Evolutionary conservation across 2,797 vertebrate species (phyloP).

Genomic region (Triplophysa bombifrons): DNA sequence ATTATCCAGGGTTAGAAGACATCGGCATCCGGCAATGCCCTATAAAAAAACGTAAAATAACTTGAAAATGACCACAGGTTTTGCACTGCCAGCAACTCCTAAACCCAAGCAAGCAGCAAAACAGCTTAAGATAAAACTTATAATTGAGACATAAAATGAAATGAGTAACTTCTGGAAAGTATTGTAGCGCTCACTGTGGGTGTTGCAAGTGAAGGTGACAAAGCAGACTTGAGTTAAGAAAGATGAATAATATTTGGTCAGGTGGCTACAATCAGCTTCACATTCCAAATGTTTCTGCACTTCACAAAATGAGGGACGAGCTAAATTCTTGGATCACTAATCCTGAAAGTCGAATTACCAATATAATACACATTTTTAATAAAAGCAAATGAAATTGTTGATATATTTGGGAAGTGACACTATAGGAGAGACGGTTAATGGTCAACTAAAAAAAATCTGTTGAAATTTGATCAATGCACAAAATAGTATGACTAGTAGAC

Average conservation of each 20-base stretch:
- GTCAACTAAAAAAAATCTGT: too few species aligned
- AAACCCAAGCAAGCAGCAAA: too few species aligned
- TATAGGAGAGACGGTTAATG: too few species aligned
- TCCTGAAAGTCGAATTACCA: neutral
- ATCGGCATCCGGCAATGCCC: neutral
- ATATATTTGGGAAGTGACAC: too few species aligned
- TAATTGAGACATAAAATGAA: slow-evolving; percentile 29
- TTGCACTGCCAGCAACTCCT: neutral
- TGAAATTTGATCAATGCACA: too few species aligned
- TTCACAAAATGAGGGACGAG: neutral
- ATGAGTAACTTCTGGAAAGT: slow-evolving; percentile 44
- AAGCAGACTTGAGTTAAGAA: slow-evolving; percentile 46
- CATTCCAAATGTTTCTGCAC: slow-evolving; percentile 28
- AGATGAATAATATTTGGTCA: slow-evolving; percentile 59
- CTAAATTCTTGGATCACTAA: neutral
- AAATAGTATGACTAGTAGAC: neutral
- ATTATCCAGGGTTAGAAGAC: slow-evolving; percentile 6
- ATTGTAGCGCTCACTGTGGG: slow-evolving; percentile 1
- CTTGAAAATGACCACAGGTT: slow-evolving; percentile 22
- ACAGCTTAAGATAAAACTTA: neutral
- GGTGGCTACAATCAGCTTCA: slow-evolving; percentile 46
- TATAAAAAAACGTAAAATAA: slow-evolving; percentile 6
- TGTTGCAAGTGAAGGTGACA: slow-evolving; percentile 40
- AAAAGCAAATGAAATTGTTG: too few species aligned
- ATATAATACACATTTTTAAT: neutral